phyloP scores from a whole-genome alignment of 2,797 vertebrate species.

The Acanthurus leucopareius region DNA sequence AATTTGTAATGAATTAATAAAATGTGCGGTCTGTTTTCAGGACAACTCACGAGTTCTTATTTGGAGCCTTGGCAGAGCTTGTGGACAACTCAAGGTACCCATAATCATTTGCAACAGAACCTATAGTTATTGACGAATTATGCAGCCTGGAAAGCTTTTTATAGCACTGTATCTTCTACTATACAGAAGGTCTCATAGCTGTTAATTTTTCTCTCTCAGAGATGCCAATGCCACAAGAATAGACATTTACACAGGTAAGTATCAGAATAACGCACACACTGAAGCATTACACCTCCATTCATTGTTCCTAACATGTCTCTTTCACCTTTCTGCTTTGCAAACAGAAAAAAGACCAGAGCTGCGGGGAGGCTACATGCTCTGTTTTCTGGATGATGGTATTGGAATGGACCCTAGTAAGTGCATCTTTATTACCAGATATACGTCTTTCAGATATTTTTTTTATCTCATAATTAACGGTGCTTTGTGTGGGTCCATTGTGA shows the following conservation, averaged over 20 bases:
- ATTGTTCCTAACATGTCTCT: conserved; percentile 8
- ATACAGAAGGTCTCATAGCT: conserved; percentile 17
- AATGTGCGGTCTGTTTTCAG: conserved; percentile 82
- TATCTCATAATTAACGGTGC: not conserved
- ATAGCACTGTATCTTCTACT: not conserved
- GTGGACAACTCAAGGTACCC: conserved; percentile 98
- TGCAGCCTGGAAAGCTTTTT: not conserved
- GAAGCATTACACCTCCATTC: not conserved
- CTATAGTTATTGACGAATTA: not conserved
- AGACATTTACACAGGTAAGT: conserved; percentile 96
- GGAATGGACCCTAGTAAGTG: conserved; percentile 98
- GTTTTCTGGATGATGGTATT: conserved; percentile 97
- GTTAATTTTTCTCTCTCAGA: conserved; percentile 78
- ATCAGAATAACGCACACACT: conserved; percentile 10
- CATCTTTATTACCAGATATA: conserved; percentile 16
- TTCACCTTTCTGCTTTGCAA: conserved; percentile 32
- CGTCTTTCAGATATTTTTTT: not conserved
- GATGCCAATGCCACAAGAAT: conserved; percentile 98
- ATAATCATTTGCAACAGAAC: not conserved
- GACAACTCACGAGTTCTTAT: conserved; percentile 98
- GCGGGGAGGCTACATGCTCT: conserved; percentile 95
- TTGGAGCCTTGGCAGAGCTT: conserved; percentile 97
- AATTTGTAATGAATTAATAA: not conserved
- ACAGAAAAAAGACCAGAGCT: conserved; percentile 91
- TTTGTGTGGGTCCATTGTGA: not conserved